Evolutionary conservation across 2,113 vertebrate species (phyloP).

Genomic region (Camelus bactrianus): DNA sequence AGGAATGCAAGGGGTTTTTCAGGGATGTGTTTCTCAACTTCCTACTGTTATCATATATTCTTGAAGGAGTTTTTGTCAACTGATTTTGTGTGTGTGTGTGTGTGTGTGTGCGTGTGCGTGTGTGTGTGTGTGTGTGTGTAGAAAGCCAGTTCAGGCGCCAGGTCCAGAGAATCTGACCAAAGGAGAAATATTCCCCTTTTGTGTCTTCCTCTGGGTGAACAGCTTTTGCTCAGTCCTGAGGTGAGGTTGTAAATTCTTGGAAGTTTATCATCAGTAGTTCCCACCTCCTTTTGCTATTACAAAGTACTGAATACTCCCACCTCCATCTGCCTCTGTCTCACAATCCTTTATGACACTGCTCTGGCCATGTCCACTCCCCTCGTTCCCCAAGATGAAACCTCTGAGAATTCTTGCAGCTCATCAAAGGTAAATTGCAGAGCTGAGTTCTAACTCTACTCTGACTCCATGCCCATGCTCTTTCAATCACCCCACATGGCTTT

Average conservation of each 20-base stretch:
- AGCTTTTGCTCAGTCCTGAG: background rate
- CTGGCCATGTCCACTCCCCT: background rate
- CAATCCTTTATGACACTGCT: background rate
- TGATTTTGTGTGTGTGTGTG: too few species aligned
- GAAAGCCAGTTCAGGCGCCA: background rate
- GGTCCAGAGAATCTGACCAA: background rate
- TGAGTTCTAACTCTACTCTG: constrained; percentile 26
- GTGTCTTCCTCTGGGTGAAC: background rate
- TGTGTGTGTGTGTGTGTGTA: too few species aligned
- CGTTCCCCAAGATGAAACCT: background rate
- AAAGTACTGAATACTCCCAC: too few species aligned
- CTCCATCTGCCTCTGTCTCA: background rate
- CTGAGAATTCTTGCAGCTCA: background rate
- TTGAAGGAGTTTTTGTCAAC: background rate
- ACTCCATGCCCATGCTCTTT: background rate
- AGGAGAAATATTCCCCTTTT: background rate
- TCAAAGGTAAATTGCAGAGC: background rate
- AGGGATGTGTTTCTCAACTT: background rate
- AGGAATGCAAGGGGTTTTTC: background rate
- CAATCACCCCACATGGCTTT: constrained; percentile 44
- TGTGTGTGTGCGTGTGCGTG: too few species aligned
- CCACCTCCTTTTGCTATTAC: background rate
- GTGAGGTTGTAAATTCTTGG: background rate
- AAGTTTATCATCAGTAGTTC: background rate
- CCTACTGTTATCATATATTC: background rate